phyloP scores from a whole-genome alignment of 2,113 vertebrate species.

The Neomonachus schauinslandi region DNA sequence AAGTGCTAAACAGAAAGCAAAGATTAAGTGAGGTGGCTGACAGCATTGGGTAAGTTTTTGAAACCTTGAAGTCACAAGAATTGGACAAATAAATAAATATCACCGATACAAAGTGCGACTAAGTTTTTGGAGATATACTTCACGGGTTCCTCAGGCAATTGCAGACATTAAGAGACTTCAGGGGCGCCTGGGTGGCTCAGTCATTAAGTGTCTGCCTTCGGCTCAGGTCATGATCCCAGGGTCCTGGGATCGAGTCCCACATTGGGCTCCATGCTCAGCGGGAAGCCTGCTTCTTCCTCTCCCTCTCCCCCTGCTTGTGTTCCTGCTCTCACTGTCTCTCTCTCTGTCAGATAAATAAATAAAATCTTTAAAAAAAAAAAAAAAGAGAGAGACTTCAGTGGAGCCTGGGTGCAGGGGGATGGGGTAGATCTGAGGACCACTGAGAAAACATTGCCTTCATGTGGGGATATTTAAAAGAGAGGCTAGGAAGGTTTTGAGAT shows the following conservation, averaged over 20 bases:
- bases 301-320: too few species aligned
- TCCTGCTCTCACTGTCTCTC: too few species aligned
- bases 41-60: not conserved
- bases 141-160: not conserved
- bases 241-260: too few species aligned
- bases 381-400: not conserved
- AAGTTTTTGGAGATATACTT: not conserved
- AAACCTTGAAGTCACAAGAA: not conserved
- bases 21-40: not conserved
- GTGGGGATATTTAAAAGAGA: not conserved
- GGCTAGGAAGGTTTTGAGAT: not conserved
- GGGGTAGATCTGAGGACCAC: not conserved
- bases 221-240: too few species aligned
- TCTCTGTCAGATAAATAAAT: too few species aligned
- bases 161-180: not conserved
- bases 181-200: not conserved
- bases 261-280: too few species aligned
- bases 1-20: not conserved
- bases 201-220: too few species aligned
- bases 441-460: not conserved
- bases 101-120: not conserved
- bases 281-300: too few species aligned
- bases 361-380: too few species aligned
- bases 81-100: not conserved
- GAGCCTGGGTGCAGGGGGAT: accelerated